phyloP scores from a whole-genome alignment of 2,888 invertebrate genomes.

The Mimumesa dahlbomi region DNA sequence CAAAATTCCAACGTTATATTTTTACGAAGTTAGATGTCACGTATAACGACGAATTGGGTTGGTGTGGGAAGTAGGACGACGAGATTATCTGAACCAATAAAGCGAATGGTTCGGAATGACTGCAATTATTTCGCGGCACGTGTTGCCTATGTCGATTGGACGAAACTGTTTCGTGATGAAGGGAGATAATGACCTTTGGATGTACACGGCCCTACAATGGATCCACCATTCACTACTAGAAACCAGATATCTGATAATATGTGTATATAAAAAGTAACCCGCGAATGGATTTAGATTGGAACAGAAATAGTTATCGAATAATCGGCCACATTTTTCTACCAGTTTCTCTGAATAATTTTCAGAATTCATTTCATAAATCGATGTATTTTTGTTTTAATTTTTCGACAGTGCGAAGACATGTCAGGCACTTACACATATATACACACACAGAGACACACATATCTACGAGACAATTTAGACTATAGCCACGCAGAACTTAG shows the following conservation, averaged over 20 bases:
- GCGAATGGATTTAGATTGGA: no score
- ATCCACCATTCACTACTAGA: conserved; percentile 6
- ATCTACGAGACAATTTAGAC: conserved; percentile 32
- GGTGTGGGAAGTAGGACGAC: conserved; percentile 74
- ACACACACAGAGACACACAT: conserved; percentile 17
- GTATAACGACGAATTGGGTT: conserved; percentile 73
- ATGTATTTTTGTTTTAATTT: neutral
- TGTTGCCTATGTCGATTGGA: conserved; percentile 66
- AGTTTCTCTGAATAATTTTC: no score
- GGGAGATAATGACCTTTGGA: conserved; percentile 41
- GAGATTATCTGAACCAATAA: conserved; percentile 77
- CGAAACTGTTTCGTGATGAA: conserved; percentile 50
- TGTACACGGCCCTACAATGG: conserved; percentile 20
- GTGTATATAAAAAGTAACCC: no score
- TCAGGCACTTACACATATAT: no score
- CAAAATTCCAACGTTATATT: no score
- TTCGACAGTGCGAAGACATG: conserved; percentile 9
- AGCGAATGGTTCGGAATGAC: conserved; percentile 76
- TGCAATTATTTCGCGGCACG: conserved; percentile 77
- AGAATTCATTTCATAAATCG: neutral
- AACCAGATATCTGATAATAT: no score
- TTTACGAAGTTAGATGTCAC: conserved; percentile 64
- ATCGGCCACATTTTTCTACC: no score
- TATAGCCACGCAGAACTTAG: conserved; percentile 49
- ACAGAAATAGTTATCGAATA: no score